Percentiles rank a stretch among this genome's conserved stretches.
Evolutionary conservation across 64 coral and sea anemone species (phyloP).

Genomic region (Stichodactyla mertensii): DNA sequence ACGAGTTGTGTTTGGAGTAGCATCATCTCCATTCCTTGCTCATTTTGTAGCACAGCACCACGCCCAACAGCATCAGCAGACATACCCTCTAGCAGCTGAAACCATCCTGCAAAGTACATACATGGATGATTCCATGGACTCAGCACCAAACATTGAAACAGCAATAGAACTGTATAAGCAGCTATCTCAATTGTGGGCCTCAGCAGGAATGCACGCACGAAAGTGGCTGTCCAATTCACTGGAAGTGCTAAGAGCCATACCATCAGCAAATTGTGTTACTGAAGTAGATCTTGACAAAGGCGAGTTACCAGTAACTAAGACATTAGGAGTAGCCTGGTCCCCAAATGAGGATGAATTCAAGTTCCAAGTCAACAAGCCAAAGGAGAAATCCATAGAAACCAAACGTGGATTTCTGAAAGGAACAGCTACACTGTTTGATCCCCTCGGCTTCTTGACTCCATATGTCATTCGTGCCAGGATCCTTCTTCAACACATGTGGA

Average conservation of each 20-base stretch:
- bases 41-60: conserved; percentile 57
- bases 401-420: not conserved
- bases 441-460: conserved; percentile 3
- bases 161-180: too few species aligned
- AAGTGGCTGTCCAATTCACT: too few species aligned
- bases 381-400: not conserved
- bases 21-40: conserved; percentile 41
- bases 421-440: conserved; percentile 10
- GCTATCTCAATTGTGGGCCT: too few species aligned
- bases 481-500: too few species aligned
- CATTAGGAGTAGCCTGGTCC: conserved; percentile 43
- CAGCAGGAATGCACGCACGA: too few species aligned
- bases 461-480: not conserved
- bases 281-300: not conserved
- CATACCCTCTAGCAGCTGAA: conserved; percentile 63
- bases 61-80: conserved; percentile 31
- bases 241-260: too few species aligned
- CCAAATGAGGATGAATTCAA: too few species aligned
- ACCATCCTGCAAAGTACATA: conserved; percentile 61
- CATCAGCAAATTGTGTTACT: not conserved
- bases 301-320: conserved; percentile 15
- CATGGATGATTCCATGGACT: not conserved
- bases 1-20: conserved; percentile 68
- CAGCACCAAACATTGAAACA: not conserved
- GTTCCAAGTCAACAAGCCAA: conserved; percentile 4